These are phyloP conservation scores for Mycogona germanica DNA, from an alignment of 2,888 invertebrate species.

Conservation along the genomic window DNA sequence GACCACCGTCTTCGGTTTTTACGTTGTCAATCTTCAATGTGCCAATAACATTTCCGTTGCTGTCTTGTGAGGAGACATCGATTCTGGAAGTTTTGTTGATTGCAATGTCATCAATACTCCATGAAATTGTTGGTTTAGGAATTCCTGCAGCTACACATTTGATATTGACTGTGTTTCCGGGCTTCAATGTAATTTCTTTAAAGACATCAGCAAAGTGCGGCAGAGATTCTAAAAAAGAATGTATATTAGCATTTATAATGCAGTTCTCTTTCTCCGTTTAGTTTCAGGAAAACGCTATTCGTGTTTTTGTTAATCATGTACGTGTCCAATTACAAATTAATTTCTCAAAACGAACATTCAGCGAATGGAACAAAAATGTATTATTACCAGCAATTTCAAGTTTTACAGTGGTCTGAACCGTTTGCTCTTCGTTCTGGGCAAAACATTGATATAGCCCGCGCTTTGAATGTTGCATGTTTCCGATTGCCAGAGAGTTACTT, in stretches of 20 bases:
- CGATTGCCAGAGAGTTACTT: slow-evolving; percentile 22
- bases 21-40: neutral
- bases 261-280: too few relatives aligned
- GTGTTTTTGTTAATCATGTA: too few relatives aligned
- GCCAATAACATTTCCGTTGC: neutral
- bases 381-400: slow-evolving; percentile 41
- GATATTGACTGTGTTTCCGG: neutral
- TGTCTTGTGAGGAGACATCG: too few relatives aligned
- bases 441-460: slow-evolving; percentile 35
- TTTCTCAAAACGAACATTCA: too few relatives aligned
- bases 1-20: slow-evolving; percentile 22
- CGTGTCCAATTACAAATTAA: too few relatives aligned
- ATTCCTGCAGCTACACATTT: slow-evolving; percentile 10
- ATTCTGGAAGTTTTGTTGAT: too few relatives aligned
- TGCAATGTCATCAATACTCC: slow-evolving; percentile 5
- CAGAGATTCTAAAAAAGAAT: neutral
- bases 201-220: neutral
- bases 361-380: too few relatives aligned
- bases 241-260: neutral
- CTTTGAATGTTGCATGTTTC: slow-evolving; percentile 31
- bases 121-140: slow-evolving; percentile 9
- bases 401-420: slow-evolving; percentile 58
- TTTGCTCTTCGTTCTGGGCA: slow-evolving; percentile 28
- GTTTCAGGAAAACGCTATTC: too few relatives aligned
- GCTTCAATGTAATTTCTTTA: slow-evolving; percentile 1